A percentile compares a stretch with the other conserved stretches of the same genome.
phyloP scores from a whole-genome alignment of 2,888 invertebrate species.

The Mimumesa dahlbomi region DNA sequence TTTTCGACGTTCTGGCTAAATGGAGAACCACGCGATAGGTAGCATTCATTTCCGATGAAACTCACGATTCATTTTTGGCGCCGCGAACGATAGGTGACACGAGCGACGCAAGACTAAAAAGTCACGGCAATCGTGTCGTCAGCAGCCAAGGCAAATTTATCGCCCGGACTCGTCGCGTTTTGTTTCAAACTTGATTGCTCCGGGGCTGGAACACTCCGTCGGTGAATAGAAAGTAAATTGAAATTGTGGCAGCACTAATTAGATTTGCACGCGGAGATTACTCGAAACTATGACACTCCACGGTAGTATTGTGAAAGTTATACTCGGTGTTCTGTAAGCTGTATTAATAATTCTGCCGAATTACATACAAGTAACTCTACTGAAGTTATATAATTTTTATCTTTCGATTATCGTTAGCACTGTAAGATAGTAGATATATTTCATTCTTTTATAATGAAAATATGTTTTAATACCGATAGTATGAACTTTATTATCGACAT shows the following conservation, averaged over 20 bases:
- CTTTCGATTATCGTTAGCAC: too few species aligned
- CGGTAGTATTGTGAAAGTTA: too few species aligned
- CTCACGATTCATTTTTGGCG: not conserved
- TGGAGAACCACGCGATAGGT: conserved; percentile 7
- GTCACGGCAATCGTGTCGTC: not conserved
- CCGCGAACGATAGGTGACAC: not conserved
- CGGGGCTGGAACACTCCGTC: not conserved
- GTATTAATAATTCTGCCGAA: too few species aligned
- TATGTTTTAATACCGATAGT: too few species aligned
- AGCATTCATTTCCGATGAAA: conserved; percentile 11
- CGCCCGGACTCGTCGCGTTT: not conserved
- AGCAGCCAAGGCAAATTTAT: not conserved
- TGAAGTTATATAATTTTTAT: too few species aligned
- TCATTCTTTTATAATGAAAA: too few species aligned
- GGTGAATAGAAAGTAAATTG: not conserved
- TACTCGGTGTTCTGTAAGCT: too few species aligned
- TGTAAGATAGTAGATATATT: too few species aligned
- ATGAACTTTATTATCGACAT: too few species aligned
- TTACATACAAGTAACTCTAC: too few species aligned
- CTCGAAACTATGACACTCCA: too few species aligned
- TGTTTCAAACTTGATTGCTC: not conserved
- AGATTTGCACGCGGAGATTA: not conserved
- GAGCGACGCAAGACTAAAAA: not conserved
- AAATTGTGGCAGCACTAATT: not conserved
- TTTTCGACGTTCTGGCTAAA: too few species aligned